phyloP scores from a whole-genome alignment of 1,140 invertebrate genomes.

The Drosophila malerkotliana region DNA sequence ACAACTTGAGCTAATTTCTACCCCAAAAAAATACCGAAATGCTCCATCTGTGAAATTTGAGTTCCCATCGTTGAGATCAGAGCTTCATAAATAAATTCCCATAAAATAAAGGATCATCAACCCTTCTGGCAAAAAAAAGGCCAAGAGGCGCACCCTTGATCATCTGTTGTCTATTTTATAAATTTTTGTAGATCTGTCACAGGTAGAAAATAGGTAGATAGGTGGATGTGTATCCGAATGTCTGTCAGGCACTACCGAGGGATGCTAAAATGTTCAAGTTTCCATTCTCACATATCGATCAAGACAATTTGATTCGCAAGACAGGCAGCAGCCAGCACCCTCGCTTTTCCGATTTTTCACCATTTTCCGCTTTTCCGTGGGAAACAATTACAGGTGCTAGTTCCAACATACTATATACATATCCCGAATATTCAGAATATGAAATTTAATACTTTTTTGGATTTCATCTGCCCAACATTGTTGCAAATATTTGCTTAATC shows the following conservation, averaged over 20 bases:
- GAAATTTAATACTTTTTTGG: conserved; percentile 58
- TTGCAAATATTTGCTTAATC: conserved; percentile 74
- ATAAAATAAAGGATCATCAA: conserved; percentile 20
- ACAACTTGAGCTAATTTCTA: conserved; percentile 32
- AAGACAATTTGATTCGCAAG: conserved; percentile 73
- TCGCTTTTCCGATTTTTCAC: not conserved
- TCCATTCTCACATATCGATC: conserved; percentile 60
- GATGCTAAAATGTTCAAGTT: conserved; percentile 35
- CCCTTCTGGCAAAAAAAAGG: conserved; percentile 16
- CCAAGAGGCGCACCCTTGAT: conserved; percentile 26
- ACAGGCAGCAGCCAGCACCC: conserved; percentile 34
- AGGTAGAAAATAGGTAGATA: conserved; percentile 21
- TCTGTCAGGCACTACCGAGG: conserved; percentile 1
- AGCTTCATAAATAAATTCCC: conserved; percentile 3
- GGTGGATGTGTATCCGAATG: conserved; percentile 4
- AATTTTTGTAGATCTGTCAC: conserved; percentile 15
- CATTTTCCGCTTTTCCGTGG: conserved; percentile 35
- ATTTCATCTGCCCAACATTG: conserved; percentile 37
- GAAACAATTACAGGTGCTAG: conserved; percentile 69
- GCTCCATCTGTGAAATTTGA: conserved; percentile 13
- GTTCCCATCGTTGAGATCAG: conserved; percentile 16
- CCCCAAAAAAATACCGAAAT: conserved; percentile 19
- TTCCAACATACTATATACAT: conserved; percentile 34
- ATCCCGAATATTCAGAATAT: conserved; percentile 7
- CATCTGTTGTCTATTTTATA: conserved; percentile 12